Conservation (phyloP, 2,797 vertebrate species). For the Rallus crepitans region DNA sequence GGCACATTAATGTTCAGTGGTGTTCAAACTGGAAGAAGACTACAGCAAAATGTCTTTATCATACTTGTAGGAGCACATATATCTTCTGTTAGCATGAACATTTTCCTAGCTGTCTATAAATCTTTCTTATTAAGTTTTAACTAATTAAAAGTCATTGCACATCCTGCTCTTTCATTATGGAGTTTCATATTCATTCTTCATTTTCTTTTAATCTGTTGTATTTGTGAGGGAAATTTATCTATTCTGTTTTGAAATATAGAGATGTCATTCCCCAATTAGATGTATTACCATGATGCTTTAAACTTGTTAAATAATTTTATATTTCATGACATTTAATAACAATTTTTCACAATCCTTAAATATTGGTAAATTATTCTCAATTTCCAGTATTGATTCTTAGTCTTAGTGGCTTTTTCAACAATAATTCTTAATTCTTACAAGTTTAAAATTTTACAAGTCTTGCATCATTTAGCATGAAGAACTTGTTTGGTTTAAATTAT, state of each 20-base stretch:
- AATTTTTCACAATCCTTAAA: background rate
- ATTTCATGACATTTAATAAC: background rate
- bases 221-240: background rate
- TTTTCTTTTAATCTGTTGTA: background rate
- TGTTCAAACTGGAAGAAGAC: background rate
- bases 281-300: background rate
- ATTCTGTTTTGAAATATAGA: background rate
- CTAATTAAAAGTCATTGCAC: background rate
- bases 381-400: background rate
- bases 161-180: background rate
- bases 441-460: background rate
- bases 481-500: background rate
- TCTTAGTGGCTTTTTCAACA: background rate
- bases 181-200: background rate
- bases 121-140: background rate
- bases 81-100: background rate
- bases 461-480: background rate
- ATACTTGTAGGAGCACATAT: background rate
- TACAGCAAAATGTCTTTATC: background rate
- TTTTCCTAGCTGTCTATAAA: slow-evolving; percentile 14
- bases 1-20: background rate
- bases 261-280: background rate
- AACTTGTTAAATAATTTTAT: background rate
- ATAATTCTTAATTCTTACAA: background rate
- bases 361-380: background rate